Evolutionary conservation across 2,888 invertebrate species (phyloP), one percentile per base, ranked within the genome.

Genomic region (Sylvicola cinctus): DNA sequence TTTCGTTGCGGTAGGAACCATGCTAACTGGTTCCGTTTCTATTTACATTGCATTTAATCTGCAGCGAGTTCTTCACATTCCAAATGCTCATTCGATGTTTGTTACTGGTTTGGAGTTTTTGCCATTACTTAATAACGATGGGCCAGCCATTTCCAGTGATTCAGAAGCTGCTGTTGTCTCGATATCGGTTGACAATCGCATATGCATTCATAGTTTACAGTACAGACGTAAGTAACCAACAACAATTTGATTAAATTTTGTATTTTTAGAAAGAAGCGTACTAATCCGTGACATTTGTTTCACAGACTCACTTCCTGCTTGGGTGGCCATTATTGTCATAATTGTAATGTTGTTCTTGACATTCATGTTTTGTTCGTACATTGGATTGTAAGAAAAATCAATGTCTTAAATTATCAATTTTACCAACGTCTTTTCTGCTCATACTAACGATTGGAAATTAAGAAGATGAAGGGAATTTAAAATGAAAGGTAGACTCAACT

Each of bases 101-200:
- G 84, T 98, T 41, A 96, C 96, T 34, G 93, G 91, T 10, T 62
- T 98, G 44, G 81, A 85, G 62, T 96, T 98, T 63, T 63, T 95
- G 46, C 85, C 88, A 17, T 68, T 68, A 39, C 63, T 62, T 10
- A 65, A 63, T 46, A 58, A 65, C 41, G 78, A 80, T 52, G 73
- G 73, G 16, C 73, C 75, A 30, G 65, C 77, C 29, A 69, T 80
- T 39, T 72, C 75, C 13, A 71, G 72, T 48, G 71, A 74, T 48
- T 65, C 74, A 31, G 84, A 85, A 57, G 81, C 87, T 35, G 87
- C 90, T 29, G 77, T 93, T 42, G 66, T 95, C 42, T 90, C 90
- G 53, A 88, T 95, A 49, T 91, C 91, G 16, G 88, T 91, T 26
- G 95, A 95, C 66, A 93, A 93, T 63, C 76, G 78, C 59, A 74